Conservation (phyloP, 1,140 invertebrate genomes). For the Zophobas morio region DNA sequence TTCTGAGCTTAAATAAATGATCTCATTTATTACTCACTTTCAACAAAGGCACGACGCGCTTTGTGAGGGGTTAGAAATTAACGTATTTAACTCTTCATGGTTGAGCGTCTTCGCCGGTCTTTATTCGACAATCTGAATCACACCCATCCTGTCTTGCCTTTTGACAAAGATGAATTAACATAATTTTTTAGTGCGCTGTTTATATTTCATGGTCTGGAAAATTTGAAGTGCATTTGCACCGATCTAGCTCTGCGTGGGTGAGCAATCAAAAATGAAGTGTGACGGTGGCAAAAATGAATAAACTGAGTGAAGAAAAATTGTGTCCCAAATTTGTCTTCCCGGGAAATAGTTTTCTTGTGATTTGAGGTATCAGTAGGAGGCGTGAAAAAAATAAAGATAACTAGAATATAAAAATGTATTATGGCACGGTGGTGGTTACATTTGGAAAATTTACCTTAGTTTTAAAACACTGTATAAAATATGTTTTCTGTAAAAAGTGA, state of each 20-base stretch:
- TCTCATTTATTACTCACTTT: slow-evolving; percentile 33
- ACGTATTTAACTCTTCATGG: slow-evolving; percentile 51
- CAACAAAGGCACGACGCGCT: slow-evolving; percentile 29
- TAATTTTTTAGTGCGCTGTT: slow-evolving; percentile 50
- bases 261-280: background rate
- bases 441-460: too few relatives aligned
- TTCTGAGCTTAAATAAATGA: slow-evolving; percentile 12
- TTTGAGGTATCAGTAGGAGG: too few relatives aligned
- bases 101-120: slow-evolving; percentile 37
- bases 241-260: background rate
- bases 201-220: slow-evolving; percentile 50
- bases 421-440: too few relatives aligned
- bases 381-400: too few relatives aligned
- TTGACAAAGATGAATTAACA: slow-evolving; percentile 50
- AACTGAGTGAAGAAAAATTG: too few relatives aligned
- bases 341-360: too few relatives aligned
- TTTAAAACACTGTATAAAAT: too few relatives aligned
- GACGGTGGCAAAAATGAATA: too few relatives aligned
- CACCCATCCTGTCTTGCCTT: slow-evolving; percentile 52
- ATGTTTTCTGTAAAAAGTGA: too few relatives aligned
- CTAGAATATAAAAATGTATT: too few relatives aligned
- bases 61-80: slow-evolving; percentile 31
- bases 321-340: too few relatives aligned
- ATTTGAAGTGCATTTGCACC: slow-evolving; percentile 17
- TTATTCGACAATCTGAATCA: slow-evolving; percentile 46